Conservation (phyloP, 2,113 vertebrate species). For the Fulmarus glacialis region DNA sequence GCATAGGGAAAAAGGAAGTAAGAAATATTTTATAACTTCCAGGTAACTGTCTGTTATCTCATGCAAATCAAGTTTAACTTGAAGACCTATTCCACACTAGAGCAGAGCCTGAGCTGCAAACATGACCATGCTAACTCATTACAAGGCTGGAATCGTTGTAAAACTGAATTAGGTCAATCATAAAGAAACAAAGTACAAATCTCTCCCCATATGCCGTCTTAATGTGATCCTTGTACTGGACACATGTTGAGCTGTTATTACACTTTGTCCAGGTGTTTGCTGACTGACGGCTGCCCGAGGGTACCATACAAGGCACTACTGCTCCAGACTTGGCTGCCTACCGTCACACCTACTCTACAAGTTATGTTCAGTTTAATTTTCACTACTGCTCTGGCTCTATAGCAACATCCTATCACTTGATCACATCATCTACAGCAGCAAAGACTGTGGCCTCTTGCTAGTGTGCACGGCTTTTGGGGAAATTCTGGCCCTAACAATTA, state of each 20-base stretch:
- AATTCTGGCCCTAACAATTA: background rate
- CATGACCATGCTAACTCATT: background rate
- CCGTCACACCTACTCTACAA: background rate
- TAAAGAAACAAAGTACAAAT: background rate
- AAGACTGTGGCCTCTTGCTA: background rate
- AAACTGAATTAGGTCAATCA: background rate
- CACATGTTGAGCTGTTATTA: background rate
- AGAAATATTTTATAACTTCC: background rate
- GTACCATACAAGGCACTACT: background rate
- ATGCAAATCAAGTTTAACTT: background rate
- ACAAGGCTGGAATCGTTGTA: background rate
- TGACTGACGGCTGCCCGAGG: accelerated
- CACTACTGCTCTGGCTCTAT: background rate
- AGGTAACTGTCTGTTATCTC: background rate
- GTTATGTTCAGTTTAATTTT: background rate
- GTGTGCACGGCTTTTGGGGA: accelerated
- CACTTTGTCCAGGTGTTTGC: background rate
- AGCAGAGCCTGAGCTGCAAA: accelerated
- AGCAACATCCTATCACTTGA: background rate
- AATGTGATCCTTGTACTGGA: background rate
- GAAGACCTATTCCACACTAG: background rate
- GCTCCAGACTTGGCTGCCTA: background rate
- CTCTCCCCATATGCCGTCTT: background rate
- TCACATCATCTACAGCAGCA: background rate
- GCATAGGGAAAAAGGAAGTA: background rate